Base-by-base conservation (phyloP, 2,113 vertebrate genomes). In the Irena cyanogastra region DNA sequence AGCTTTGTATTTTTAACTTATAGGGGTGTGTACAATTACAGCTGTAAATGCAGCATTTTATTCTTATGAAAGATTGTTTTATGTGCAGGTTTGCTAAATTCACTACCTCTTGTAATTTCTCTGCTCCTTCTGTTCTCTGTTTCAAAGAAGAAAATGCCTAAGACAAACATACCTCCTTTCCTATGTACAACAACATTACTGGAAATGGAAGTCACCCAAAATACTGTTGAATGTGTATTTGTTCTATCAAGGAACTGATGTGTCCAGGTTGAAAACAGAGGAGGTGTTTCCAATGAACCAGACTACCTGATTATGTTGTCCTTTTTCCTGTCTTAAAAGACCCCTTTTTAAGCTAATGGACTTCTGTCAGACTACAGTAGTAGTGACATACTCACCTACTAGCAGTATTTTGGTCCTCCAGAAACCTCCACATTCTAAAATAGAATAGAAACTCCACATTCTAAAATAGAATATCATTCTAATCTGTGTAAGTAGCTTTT, bases 91-190 rank as follows among this genome's bases (percentile, higher is more conserved):
- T 94, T 96, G 90, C 93, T 86, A 37, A 88, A 92, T 87, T 89
- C 90, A 95, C 93, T 96, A 93, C 93, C 93, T 95, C 90, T 81
- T 93, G 78, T 93, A 86, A 95, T 61, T 87, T 89, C n/a, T 84
- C 60, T 50, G 14, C 75, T 86, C 49, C 37, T 87, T 49, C 56
- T 93, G 53, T 86, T 90, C 14, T 91, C 49, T 87, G 16, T 90
- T 96, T 92, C 69, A 82, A 96, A 84, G 44, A 95, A 65, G 35
- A 83, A 88, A 87, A 60, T 47, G 61, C 57, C 80, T 56, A 72
- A 92, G 37, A 89, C 18, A 75, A 89, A 79, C 6, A 35, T 39
- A 64, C 37, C 65, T 86, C 83, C 28, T 83, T 90, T 86, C 65
- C 91, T 79, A 4, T 85, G 37, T 89, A 71, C 61, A 95, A 65